A percentile compares a stretch with the other conserved stretches of the same genome.
These are phyloP conservation scores for Hydrozoanthus gracilis DNA, from an alignment of 92 coral and sea anemone species.

Conservation along the genomic window DNA sequence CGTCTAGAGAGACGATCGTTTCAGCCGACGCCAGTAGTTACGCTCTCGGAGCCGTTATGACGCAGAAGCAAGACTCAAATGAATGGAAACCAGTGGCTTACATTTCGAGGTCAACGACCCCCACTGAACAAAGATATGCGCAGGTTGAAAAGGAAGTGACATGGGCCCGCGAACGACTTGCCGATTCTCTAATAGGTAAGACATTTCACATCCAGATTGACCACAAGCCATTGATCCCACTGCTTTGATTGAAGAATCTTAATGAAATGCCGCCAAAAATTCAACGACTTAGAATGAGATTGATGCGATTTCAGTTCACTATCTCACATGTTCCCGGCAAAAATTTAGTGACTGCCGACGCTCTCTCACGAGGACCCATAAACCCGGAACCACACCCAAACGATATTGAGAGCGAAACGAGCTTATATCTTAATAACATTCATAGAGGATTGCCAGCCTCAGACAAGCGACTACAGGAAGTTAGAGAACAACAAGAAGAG, in stretches of 20 bases:
- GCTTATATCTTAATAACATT: slow-evolving; percentile 60
- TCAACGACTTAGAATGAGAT: slow-evolving; percentile 43
- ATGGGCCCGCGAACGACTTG: slow-evolving; percentile 48
- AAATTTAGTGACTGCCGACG: slow-evolving; percentile 46
- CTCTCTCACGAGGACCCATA: slow-evolving; percentile 46
- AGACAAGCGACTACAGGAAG: slow-evolving; percentile 60
- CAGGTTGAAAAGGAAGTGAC: slow-evolving; percentile 35
- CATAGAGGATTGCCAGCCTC: slow-evolving; percentile 55
- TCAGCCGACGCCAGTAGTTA: slow-evolving; percentile 2
- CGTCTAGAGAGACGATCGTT: slow-evolving; percentile 4
- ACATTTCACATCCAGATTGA: slow-evolving; percentile 34
- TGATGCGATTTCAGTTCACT: slow-evolving; percentile 44
- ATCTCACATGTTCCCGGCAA: slow-evolving; percentile 60
- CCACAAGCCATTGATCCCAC: slow-evolving; percentile 58
- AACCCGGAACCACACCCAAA: neutral
- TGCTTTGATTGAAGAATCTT: slow-evolving; percentile 54
- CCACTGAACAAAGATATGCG: slow-evolving; percentile 49
- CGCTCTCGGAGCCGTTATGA: slow-evolving; percentile 4
- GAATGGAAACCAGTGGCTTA: slow-evolving; percentile 14
- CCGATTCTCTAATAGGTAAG: slow-evolving; percentile 47
- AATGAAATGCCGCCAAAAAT: slow-evolving; percentile 57
- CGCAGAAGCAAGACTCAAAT: neutral
- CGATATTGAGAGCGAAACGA: slow-evolving; percentile 57
- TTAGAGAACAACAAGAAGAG: slow-evolving; percentile 60
- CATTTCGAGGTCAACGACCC: slow-evolving; percentile 2